Conservation (phyloP, 2,113 vertebrate species). For the Chaetops frenatus region DNA sequence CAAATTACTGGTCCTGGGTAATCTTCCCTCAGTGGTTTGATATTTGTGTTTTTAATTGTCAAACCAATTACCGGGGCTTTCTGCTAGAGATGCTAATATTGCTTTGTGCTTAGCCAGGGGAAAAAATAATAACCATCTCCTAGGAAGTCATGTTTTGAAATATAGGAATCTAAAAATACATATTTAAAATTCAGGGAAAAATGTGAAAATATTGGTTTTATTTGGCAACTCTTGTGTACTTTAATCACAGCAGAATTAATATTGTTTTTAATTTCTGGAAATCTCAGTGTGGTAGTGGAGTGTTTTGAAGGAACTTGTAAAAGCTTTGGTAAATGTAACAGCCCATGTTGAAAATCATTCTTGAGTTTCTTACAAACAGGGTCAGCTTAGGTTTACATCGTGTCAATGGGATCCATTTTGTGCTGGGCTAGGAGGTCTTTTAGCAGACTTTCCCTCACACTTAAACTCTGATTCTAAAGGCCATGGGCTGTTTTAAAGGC, state of each 20-base stretch:
- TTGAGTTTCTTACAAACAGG: not conserved
- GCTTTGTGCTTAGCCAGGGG: not conserved
- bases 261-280: slow-evolving; percentile 7
- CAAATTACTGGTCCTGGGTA: slow-evolving; percentile 57
- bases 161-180: not conserved
- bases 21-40: slow-evolving; percentile 50
- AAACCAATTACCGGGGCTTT: slow-evolving; percentile 51
- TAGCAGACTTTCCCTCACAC: not conserved
- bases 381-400: not conserved
- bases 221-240: not conserved
- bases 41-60: slow-evolving; percentile 77
- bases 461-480: not conserved
- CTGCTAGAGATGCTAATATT: slow-evolving; percentile 30
- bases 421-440: not conserved
- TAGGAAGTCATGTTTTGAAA: not conserved
- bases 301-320: not conserved
- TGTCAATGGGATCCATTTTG: not conserved
- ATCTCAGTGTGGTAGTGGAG: not conserved
- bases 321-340: slow-evolving; percentile 3
- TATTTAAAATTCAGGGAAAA: not conserved
- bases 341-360: not conserved
- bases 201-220: not conserved
- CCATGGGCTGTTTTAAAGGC: not conserved
- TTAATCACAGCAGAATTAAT: not conserved
- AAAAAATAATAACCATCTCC: not conserved